Percentiles rank a stretch among this genome's conserved stretches.
phyloP scores from a whole-genome alignment of 2,888 invertebrate genomes.

The Nudaria mundana region DNA sequence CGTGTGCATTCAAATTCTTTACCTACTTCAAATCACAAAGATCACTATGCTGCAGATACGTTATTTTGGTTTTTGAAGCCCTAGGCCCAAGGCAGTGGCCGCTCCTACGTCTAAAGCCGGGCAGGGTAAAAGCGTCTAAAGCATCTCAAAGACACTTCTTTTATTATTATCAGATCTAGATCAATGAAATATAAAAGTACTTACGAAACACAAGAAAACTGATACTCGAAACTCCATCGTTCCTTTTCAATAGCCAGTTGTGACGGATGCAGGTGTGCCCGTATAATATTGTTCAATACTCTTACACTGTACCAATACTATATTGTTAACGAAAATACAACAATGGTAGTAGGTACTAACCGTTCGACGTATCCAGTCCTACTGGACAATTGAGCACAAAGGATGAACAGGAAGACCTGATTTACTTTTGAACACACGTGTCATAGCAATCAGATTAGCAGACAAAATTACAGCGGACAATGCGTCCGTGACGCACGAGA shows the following conservation, averaged over 20 bases:
- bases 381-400: slow-evolving; percentile 59
- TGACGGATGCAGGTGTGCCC: not conserved
- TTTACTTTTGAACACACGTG: slow-evolving; percentile 53
- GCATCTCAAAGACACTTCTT: too few species aligned
- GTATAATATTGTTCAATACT: slow-evolving; percentile 6
- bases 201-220: slow-evolving; percentile 50
- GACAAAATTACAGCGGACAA: slow-evolving; percentile 47
- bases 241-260: slow-evolving; percentile 3
- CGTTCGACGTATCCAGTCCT: slow-evolving; percentile 39
- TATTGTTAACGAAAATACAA: slow-evolving; percentile 13
- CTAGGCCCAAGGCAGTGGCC: too few species aligned
- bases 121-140: too few species aligned
- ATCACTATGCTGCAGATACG: too few species aligned
- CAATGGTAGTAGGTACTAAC: slow-evolving; percentile 36
- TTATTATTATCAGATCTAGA: too few species aligned
- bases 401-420: slow-evolving; percentile 60
- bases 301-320: slow-evolving; percentile 2
- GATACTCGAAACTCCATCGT: slow-evolving; percentile 51
- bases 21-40: too few species aligned
- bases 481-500: slow-evolving; percentile 41
- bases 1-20: too few species aligned
- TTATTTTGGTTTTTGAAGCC: too few species aligned
- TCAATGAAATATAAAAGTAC: too few species aligned
- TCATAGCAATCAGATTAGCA: slow-evolving; percentile 41
- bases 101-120: too few species aligned